Evolutionary conservation across 1,140 invertebrate species (phyloP), one percentile per base, ranked within the genome.

Genomic region (Drosophila funebris): DNA sequence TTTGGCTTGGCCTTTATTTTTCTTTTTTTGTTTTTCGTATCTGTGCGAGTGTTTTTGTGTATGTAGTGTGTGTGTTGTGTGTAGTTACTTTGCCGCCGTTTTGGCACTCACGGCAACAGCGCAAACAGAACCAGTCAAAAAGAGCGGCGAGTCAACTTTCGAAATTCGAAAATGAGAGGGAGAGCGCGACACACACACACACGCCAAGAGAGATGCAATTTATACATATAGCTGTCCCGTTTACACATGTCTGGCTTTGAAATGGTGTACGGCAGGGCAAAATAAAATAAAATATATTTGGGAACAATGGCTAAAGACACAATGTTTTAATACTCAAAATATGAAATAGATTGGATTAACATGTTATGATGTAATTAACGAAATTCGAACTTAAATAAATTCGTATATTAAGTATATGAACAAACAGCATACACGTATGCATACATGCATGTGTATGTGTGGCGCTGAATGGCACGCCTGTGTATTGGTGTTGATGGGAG

Each of bases 31-130:
- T 61, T 80, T 76, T 60, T 68, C 31, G 36, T 78, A 53, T 73
- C 36, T 50, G 33, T 63, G 62, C 57, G 48, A 68, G 57, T 66
- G 18, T 52, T 22, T 61, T 24, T 57, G 53, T 52, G 50, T 64
- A 22, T 66, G 56, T 68, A n/a, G 50, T 64, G 52, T 48, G 73
- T 70, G 56, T 68, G n/a, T 18, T 53, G 44, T 67, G 53, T 58
- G 78, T 72, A 82, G 74, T 87, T 87, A 85, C 81, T 87, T 82
- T 87, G 82, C 82, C 83, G 81, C 81, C 83, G 82, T 85, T 85
- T 85, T 85, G 74, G 74, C 82, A 87, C 73, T 85, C 83, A 72
- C 67, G 66, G 73, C 78, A 78, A 82, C 80, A 83, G 79, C 79
- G 50, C 66, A 56, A 77, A 83, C 52, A 70, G 61, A 68, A 81